phyloP scores from a whole-genome alignment of 2,888 invertebrate species.

The Axea sp. region DNA sequence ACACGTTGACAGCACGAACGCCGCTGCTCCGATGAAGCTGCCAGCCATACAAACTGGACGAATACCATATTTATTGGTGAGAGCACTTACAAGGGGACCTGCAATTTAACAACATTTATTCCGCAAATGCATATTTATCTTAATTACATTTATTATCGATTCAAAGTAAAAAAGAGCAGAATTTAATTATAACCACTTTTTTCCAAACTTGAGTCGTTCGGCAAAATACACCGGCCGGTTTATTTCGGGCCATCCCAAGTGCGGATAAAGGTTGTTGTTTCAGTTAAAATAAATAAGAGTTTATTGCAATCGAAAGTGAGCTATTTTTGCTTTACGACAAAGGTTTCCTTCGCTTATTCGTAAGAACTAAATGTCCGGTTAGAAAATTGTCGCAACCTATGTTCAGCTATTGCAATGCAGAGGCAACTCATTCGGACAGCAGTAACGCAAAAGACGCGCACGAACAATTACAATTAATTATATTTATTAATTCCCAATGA shows the following conservation, averaged over 20 bases:
- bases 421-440: neutral
- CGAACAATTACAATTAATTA: too few relatives aligned
- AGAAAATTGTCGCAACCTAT: slow-evolving; percentile 31
- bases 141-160: too few relatives aligned
- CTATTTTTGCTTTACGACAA: slow-evolving; percentile 44
- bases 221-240: slow-evolving; percentile 4
- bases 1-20: slow-evolving; percentile 93
- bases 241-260: slow-evolving; percentile 25
- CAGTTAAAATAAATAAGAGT: slow-evolving; percentile 54
- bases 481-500: too few relatives aligned
- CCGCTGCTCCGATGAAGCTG: slow-evolving; percentile 89
- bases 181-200: too few relatives aligned
- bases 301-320: slow-evolving; percentile 47
- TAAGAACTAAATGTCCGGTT: slow-evolving; percentile 13
- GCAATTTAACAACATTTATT: slow-evolving; percentile 56
- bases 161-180: too few relatives aligned
- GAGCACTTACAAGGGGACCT: slow-evolving; percentile 96
- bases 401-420: slow-evolving; percentile 6
- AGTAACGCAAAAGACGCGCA: too few relatives aligned
- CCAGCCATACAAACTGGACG: slow-evolving; percentile 96
- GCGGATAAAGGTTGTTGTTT: slow-evolving; percentile 47
- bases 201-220: too few relatives aligned
- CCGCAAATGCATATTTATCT: too few relatives aligned
- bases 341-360: too few relatives aligned
- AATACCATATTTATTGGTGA: slow-evolving; percentile 98